Base-by-base conservation (phyloP, 2,797 vertebrate genomes). In the Hapalemur alaotrensis region DNA sequence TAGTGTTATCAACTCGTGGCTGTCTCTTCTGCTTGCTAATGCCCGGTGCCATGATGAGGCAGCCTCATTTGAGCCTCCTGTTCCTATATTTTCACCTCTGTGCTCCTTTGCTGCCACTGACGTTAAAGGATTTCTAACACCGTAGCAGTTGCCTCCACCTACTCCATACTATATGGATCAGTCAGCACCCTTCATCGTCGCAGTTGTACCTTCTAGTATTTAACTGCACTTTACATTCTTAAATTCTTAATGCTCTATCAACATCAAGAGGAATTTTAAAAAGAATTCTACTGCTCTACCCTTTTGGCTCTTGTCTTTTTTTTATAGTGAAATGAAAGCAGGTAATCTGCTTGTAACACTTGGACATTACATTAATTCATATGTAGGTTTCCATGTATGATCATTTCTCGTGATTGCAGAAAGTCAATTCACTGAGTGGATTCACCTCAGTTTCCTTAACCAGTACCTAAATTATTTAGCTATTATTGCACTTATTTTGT, bases 381-480 rank as follows among this genome's bases (percentile, higher is more conserved):
- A 89, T 3, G 13, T 4, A 32, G 5, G 65, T 32, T 83, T 90
- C 52, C 65, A 87, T 0, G 2, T 57, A 65, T n/a, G 54, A 81
- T 38, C 17, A 82, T 70, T 52, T 88, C 67, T 93, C 48, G 61
- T 5, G 32, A 82, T 5, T 69, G 5, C 22, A 84, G n/a, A 75
- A 92, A 67, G 52, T 57, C 43, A 72, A 41, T 57, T 35, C 35
- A 81, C 87, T 2, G 5, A 82, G 28, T 30, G 17, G 7, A 70
- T 75, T 65, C 23, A 89, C 35, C 52, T 94, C 32, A 25, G 7
- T 48, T 91, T 92, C 86, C 78, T 93, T 91, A 92, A 84, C 43
- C 43, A 95, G 41, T n/a, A 32, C 52, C 70, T 30, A 76, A 63
- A 78, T 12, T 23, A 17, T 50, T 91, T 59, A 79, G 91, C 1